These are phyloP conservation scores for Cerastoderma edule DNA, from an alignment of 2,888 invertebrate species.

Conservation along the genomic window DNA sequence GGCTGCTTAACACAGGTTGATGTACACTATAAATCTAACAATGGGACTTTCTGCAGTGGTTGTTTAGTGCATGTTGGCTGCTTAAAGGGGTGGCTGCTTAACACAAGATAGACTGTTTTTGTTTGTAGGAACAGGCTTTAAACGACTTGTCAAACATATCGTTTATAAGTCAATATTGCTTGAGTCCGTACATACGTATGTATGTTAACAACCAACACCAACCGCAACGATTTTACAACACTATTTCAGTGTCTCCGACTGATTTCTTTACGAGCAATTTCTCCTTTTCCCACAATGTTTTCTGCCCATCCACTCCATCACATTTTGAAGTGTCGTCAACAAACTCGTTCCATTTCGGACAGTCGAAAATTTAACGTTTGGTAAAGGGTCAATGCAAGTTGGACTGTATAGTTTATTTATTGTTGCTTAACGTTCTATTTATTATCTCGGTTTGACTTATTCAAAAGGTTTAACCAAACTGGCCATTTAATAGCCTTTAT, in stretches of 20 bases:
- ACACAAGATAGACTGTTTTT: too few species aligned
- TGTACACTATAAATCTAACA: too few species aligned
- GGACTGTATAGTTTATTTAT: background rate
- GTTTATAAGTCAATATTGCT: background rate
- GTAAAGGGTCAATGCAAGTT: background rate
- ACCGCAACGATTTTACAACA: too few species aligned
- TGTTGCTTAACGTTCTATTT: background rate
- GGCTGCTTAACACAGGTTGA: too few species aligned
- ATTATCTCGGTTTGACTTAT: background rate
- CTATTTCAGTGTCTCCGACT: too few species aligned
- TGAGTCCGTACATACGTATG: too few species aligned
- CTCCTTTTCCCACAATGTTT: constrained; percentile 9
- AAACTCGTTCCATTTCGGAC: background rate
- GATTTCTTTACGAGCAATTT: background rate
- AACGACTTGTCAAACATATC: background rate
- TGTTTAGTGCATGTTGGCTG: too few species aligned
- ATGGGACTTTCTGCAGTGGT: too few species aligned
- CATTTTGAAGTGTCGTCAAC: background rate
- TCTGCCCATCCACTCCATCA: background rate
- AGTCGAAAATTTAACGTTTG: background rate
- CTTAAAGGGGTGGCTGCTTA: too few species aligned
- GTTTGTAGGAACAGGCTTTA: background rate
- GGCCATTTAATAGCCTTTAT: too few species aligned
- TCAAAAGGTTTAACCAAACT: background rate
- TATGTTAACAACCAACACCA: too few species aligned